Base-by-base conservation (phyloP, 2,797 vertebrate species). In the Thamnophis elegans region DNA sequence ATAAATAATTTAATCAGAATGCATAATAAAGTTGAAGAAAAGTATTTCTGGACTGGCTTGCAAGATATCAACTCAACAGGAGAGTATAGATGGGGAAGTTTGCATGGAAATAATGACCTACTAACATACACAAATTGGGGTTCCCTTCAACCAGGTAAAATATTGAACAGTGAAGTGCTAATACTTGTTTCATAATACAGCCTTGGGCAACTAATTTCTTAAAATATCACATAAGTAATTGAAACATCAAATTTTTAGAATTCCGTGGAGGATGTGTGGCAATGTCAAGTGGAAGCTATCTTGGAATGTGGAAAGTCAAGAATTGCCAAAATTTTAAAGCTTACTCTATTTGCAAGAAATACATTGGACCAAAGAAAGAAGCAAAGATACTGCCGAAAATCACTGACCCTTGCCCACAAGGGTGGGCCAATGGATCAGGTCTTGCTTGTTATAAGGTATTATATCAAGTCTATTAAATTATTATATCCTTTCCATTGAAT, bases 371-470 rank as follows among this genome's bases (percentile, higher is more conserved):
- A 14, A 92, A 95, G 59, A 94, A 97, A 90, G 94, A 97, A 5
- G 95, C 98, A 53, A 97, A 98, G 91, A 97, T 97, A 11, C 93
- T 97, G 32, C 98, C 97, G 0, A 96, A 98, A 90, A 96, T 96
- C 14, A 98, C 94, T 25, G 96, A 94, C 56, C 95, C 97, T 53
- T 99, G 99, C 96, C 97, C 98, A 5, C 87, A 96, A 59, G 99
- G 99, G 47, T 99, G 99, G 99, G 86, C 97, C 28, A 97, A 98
- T 56, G 96, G 92, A 87, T 93, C 95, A 0, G 93, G 97, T 92
- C 97, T 95, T 96, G 98, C 98, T 94, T 99, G 99, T 97, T 99
- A 99, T 96, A 99, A 99, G 98, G 99, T 99, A 96, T 95, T 92
- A 87, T 12, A 53, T 85, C 55, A 16, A 73, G 73, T 47, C 36